Evolutionary conservation across 2,888 invertebrate species (phyloP), one percentile per base, ranked within the genome.

Genomic region (Sinelater perroti): DNA sequence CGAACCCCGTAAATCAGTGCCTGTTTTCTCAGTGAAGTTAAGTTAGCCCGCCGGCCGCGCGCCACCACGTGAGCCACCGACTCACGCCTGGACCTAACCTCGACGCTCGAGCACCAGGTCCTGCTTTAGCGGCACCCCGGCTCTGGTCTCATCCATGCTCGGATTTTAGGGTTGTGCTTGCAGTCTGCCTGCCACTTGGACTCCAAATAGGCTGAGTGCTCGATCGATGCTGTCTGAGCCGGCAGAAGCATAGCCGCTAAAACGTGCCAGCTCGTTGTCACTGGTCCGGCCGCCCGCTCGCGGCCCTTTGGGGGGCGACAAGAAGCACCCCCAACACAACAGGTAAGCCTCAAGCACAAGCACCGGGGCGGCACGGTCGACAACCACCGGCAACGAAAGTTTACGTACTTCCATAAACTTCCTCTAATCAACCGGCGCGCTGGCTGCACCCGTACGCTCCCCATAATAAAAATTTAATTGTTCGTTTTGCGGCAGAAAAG

Each of bases 171-270:
- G 36, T 53, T 64, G 60, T 63, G 56, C 62, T 62, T 61, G 58
- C n/a, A n/a, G n/a, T n/a, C 61, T 64, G 59, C 61, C 64, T 62
- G 67, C 62, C 64, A 65, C 63, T 63, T 64, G 61, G 54, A 65
- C 60, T 66, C 55, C 60, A 46, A 36, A 57, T 68, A 70, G 67
- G 70, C 67, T 64, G 33, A 66, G 67, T 65, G 65, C 59, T 61
- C 73, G 72, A 74, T 74, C 73, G 73, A 73, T 74, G 73, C 71
- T 66, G 73, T 72, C 73, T 72, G 72, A 72, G 66, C 61, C 67
- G 69, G 65, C 70, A 66, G 70, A 69, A 70, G 69, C 70, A 67
- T 66, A 68, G 54, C 63, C 62, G 65, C 61, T 67, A 67, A 64
- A 64, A 63, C 66, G 63, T 68, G 70, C 67, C 66, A 70, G 68